Conservation (phyloP, 2,888 invertebrate genomes). For the Julus scandinavius region DNA sequence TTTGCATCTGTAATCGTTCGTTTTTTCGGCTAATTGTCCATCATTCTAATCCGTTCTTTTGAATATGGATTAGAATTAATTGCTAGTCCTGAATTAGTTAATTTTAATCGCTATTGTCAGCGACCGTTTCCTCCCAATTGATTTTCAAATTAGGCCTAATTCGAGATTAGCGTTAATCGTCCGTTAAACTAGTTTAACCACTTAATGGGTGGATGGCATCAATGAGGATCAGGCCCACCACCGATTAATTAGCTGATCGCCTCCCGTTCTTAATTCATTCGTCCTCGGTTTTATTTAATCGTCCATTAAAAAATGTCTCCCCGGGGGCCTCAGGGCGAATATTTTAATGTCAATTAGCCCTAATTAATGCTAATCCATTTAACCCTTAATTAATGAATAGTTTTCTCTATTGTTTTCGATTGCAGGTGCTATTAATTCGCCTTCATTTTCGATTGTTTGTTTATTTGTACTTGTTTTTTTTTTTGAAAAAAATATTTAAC, state of each 20-base stretch:
- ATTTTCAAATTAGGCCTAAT: neutral
- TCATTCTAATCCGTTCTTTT: neutral
- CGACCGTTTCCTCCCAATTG: neutral
- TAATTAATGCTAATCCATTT: slow-evolving; percentile 17
- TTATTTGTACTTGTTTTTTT: neutral
- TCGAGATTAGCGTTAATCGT: neutral
- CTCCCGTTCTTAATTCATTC: neutral
- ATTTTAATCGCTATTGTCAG: neutral
- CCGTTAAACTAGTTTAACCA: neutral
- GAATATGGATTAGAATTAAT: neutral
- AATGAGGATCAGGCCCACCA: neutral
- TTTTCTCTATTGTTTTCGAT: neutral
- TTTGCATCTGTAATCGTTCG: neutral
- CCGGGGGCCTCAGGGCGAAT: neutral
- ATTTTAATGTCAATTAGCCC: slow-evolving; percentile 5
- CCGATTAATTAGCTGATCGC: neutral
- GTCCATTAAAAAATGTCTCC: neutral
- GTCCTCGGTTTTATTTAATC: neutral
- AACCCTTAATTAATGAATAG: slow-evolving; percentile 22
- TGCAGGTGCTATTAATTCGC: slow-evolving; percentile 9
- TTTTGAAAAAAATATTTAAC: neutral
- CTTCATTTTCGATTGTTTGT: neutral
- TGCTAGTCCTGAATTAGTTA: neutral
- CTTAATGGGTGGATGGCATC: neutral
- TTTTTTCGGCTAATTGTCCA: neutral